Percentiles rank a stretch among this genome's conserved stretches.
Conservation (phyloP, 37 sponge, comb jelly and placozoan genomes). For the Theonella swinhoei region DNA sequence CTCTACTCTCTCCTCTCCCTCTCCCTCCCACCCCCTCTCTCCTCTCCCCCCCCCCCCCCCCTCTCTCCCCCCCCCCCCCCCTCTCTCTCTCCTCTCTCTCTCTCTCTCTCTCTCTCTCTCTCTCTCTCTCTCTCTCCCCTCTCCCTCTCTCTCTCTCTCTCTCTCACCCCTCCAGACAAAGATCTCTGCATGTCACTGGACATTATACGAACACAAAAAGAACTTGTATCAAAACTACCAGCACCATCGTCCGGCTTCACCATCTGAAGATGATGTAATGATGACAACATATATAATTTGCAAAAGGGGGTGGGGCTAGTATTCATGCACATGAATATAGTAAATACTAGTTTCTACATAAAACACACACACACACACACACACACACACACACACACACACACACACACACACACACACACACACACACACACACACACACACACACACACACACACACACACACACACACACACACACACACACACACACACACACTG, state of each 20-base stretch:
- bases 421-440: too few relatives aligned
- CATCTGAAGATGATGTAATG: neutral
- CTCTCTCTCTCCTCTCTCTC: neutral
- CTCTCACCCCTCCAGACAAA: neutral
- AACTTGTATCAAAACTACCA: slow-evolving; percentile 47
- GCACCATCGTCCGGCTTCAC: neutral
- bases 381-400: too few relatives aligned
- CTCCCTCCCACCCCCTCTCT: neutral
- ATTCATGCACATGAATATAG: neutral
- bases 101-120: neutral
- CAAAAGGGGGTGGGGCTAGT: neutral
- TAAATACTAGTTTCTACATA: neutral
- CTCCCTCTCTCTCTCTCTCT: neutral
- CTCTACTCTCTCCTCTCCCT: neutral
- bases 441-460: too few relatives aligned
- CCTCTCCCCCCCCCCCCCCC: neutral
- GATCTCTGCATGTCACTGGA: slow-evolving; percentile 59
- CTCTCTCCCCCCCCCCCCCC: neutral
- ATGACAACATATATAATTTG: neutral
- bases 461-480: too few relatives aligned
- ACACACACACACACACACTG: too few relatives aligned
- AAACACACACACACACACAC: too few relatives aligned
- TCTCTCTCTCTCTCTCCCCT: neutral
- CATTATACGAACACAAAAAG: slow-evolving; percentile 68
- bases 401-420: too few relatives aligned